Evolutionary conservation across 2,113 vertebrate genomes (phyloP), one percentile per base, ranked within the genome.

Genomic region (rat (Rattus norvegicus)): DNA sequence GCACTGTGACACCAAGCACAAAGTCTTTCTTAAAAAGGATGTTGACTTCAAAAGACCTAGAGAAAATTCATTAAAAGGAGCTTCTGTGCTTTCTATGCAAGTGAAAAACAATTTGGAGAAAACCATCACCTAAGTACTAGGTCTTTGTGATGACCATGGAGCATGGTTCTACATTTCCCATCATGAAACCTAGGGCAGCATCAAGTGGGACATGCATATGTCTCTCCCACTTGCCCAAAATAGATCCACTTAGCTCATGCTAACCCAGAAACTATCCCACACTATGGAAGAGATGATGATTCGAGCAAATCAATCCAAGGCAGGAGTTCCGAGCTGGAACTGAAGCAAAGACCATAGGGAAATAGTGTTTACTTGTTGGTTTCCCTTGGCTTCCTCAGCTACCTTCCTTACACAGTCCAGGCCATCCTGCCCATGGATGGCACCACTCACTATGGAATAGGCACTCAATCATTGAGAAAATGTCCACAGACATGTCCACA

Each of bases 161-260:
- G 3, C 36, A 22, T 28, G n/a, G 24, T 59, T 89, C 69, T 17
- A 49, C 67, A 59, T 91, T 26, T 54, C 3, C 26, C 8, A n/a
- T 56, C 12, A 79, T 12, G 19, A 90, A 81, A 14, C 1, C 26
- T 36, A 86, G 24, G 10, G 2, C 12, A 72, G 28, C 16, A 26
- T 39, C 3, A 43, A 2, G 59, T 13, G 13, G 13, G 30, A 49
- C 13, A 56, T 26, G 47, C 1, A 17, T 1, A 6, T 4, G 5
- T 24, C 9, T n/a, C 59, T 91, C 4, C 67, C 59, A 26, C 3
- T 26, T 81, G 33, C 5, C 47, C 28, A 33, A 36, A 70, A 33
- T 9, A 11, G 39, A 14, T 83, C 20, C 43, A 5, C 2, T 87
- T 0, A 19, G 11, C 20, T 49, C n/a, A 59, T 56, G 7, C 22